Evolutionary conservation across 2,113 vertebrate species (phyloP).

Genomic region (Mobula hypostoma): DNA sequence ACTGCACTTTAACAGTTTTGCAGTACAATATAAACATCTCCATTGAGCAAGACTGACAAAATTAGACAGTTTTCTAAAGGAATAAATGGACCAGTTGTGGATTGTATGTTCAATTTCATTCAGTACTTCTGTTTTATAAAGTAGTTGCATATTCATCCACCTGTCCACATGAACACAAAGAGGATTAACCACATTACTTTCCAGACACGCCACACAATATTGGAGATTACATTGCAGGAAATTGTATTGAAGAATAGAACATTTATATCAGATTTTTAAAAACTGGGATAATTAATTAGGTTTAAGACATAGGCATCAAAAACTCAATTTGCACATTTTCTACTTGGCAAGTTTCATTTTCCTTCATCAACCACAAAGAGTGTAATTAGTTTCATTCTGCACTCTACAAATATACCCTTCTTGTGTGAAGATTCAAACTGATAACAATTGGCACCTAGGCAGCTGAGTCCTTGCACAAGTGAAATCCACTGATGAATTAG

Average conservation of each 20-base stretch:
- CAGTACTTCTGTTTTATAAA: neutral
- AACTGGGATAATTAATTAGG: neutral
- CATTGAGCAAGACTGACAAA: neutral
- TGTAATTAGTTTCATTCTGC: neutral
- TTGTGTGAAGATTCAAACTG: neutral
- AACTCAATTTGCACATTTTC: neutral
- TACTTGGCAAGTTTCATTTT: neutral
- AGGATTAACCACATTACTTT: conserved; percentile 44
- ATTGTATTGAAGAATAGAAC: too few relatives aligned
- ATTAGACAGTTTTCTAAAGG: neutral
- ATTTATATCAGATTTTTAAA: too few relatives aligned
- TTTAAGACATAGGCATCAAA: neutral
- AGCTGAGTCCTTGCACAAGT: neutral
- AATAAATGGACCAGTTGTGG: neutral
- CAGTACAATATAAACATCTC: neutral
- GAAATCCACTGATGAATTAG: neutral
- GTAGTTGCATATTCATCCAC: conserved; percentile 42
- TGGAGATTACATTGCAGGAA: neutral
- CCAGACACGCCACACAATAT: conserved; percentile 45
- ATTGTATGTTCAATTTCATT: neutral
- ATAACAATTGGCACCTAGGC: neutral
- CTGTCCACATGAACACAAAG: conserved; percentile 48
- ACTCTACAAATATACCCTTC: too few relatives aligned
- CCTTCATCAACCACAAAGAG: neutral
- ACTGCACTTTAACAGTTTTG: neutral